These are phyloP conservation scores for Heliocidaris erythrogramma DNA, from an alignment of 35 echinoderm and acorn worm genomes.

Conservation along the genomic window DNA sequence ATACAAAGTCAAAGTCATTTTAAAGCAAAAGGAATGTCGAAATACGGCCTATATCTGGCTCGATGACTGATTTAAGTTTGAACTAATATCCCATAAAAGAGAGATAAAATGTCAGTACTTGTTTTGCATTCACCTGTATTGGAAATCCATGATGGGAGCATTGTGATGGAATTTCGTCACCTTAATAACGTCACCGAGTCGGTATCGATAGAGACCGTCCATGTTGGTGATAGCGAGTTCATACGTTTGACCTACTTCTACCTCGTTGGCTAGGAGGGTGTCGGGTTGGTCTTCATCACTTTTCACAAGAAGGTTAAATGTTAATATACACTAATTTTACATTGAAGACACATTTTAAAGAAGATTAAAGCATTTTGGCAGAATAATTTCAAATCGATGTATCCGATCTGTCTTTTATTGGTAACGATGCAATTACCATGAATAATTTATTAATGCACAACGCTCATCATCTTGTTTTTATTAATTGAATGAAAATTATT, in stretches of 20 bases:
- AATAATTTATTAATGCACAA: too few relatives aligned
- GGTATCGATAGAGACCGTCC: conserved; percentile 68
- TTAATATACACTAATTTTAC: too few relatives aligned
- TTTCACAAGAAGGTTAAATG: neutral
- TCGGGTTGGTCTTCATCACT: conserved; percentile 50
- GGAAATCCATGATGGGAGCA: conserved; percentile 68
- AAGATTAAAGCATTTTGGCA: neutral
- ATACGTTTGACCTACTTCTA: conserved; percentile 46
- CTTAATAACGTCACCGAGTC: conserved; percentile 74
- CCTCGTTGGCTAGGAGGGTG: conserved; percentile 32
- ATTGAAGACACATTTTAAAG: neutral
- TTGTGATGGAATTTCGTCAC: conserved; percentile 59
- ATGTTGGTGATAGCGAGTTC: conserved; percentile 44
- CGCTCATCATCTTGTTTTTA: too few relatives aligned
- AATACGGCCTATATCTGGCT: too few relatives aligned
- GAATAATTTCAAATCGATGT: neutral
- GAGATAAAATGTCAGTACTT: too few relatives aligned
- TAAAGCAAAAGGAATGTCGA: too few relatives aligned
- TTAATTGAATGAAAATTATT: too few relatives aligned
- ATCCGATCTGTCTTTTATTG: too few relatives aligned
- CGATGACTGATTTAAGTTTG: too few relatives aligned
- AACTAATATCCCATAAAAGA: too few relatives aligned
- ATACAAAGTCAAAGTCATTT: too few relatives aligned
- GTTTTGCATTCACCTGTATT: conserved; percentile 56
- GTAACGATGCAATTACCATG: too few relatives aligned